Evolutionary conservation across 2,113 vertebrate species (phyloP).

Genomic region (Psettodes erumei): DNA sequence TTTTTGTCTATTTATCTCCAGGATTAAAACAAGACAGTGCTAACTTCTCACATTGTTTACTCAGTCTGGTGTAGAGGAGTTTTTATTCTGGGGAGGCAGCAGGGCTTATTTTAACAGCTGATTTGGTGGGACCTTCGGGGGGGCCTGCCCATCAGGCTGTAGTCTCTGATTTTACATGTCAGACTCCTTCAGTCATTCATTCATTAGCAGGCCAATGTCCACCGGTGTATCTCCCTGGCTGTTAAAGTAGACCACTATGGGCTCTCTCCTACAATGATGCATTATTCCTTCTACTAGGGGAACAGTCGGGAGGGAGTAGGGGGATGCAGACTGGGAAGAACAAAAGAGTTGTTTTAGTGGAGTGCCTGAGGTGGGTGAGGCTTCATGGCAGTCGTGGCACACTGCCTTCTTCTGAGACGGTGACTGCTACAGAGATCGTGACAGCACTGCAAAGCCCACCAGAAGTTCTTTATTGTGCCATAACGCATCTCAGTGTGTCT

Average conservation of each 20-base stretch:
- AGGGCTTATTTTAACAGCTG: conserved; percentile 73
- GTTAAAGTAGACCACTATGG: conserved; percentile 60
- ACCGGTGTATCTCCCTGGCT: conserved; percentile 65
- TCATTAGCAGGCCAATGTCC: conserved; percentile 71
- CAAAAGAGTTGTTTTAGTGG: conserved; percentile 65
- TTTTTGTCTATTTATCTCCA: conserved; percentile 9
- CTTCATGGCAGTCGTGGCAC: conserved; percentile 64
- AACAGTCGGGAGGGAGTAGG: conserved; percentile 44
- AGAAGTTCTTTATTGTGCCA: conserved; percentile 58
- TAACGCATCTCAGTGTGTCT: conserved; percentile 45
- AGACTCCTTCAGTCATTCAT: conserved; percentile 69
- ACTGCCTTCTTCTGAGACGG: conserved; percentile 59
- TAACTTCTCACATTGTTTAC: conserved; percentile 44
- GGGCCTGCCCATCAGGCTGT: conserved; percentile 65
- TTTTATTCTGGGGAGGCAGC: conserved; percentile 66
- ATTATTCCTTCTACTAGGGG: conserved; percentile 59
- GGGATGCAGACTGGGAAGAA: conserved; percentile 50
- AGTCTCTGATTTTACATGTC: conserved; percentile 78
- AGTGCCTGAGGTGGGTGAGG: conserved; percentile 64
- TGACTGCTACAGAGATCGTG: conserved; percentile 56
- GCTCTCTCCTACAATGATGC: conserved; percentile 67
- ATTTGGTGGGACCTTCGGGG: conserved; percentile 58
- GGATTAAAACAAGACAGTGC: conserved; percentile 36
- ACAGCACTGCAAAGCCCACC: conserved; percentile 60
- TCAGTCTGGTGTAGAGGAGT: conserved; percentile 51